A percentile compares a stretch with the other conserved stretches of the same genome.
Conservation (phyloP, 1,140 invertebrate species). For the Ridgeia piscesae region DNA sequence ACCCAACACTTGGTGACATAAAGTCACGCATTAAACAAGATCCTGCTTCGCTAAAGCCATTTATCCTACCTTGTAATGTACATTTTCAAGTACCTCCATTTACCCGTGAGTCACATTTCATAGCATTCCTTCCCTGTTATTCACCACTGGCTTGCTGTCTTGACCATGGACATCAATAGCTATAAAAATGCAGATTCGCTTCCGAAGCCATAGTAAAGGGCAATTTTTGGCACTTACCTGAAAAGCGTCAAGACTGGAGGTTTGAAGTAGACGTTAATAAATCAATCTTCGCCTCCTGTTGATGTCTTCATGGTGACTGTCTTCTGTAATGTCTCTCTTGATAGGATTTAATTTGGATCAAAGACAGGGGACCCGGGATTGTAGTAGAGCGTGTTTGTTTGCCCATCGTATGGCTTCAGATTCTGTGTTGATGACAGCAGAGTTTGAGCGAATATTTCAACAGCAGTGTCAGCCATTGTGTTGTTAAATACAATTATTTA, state of each 20-base stretch:
- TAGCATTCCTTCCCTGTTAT: not conserved
- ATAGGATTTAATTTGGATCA: not conserved
- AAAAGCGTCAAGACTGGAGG: not conserved
- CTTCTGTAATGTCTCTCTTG: not conserved
- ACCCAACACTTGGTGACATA: not conserved
- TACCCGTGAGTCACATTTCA: not conserved
- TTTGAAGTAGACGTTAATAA: conserved; percentile 2
- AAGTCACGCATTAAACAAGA: not conserved
- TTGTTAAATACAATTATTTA: not conserved
- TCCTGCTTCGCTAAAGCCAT: not conserved
- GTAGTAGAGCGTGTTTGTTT: too few species aligned
- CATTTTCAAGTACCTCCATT: not conserved
- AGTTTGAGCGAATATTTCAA: not conserved
- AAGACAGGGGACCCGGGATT: not conserved
- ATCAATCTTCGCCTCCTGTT: not conserved
- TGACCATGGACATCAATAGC: not conserved
- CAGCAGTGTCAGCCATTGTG: not conserved
- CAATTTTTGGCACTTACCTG: not conserved
- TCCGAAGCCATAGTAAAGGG: not conserved
- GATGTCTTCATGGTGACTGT: not conserved
- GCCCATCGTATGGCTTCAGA: too few species aligned
- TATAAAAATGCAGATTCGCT: not conserved
- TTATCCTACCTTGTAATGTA: not conserved
- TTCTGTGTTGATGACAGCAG: not conserved
- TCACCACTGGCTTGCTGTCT: not conserved